A percentile compares a stretch with the other conserved stretches of the same genome.
phyloP scores from a whole-genome alignment of 2,888 invertebrate species.

The Brenthis hecate region DNA sequence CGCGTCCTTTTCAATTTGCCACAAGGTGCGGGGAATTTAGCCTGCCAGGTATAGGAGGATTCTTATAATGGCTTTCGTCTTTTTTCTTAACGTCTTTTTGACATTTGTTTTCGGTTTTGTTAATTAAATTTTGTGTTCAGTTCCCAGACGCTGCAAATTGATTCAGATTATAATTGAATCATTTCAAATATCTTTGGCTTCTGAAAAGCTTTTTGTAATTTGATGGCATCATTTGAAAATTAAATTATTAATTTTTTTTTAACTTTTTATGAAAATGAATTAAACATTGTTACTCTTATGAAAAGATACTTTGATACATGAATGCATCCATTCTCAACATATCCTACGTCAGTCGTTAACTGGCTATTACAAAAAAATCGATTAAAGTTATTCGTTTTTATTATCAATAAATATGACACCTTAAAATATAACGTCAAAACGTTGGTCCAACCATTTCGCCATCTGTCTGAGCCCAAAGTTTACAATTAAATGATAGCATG shows the following conservation, averaged over 20 bases:
- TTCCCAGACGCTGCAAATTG: constrained; percentile 68
- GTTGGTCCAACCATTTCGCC: constrained; percentile 27
- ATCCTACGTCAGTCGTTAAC: background rate
- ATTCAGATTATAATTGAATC: constrained; percentile 51
- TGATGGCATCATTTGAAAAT: background rate
- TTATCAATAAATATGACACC: constrained; percentile 14
- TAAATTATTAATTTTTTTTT: background rate
- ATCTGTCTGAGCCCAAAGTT: constrained; percentile 34
- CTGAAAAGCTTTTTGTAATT: constrained; percentile 15
- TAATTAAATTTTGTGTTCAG: constrained; percentile 70
- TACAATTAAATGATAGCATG: constrained; percentile 31
- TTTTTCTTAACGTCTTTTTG: constrained; percentile 65
- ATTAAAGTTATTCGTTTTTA: constrained; percentile 13
- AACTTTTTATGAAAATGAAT: background rate
- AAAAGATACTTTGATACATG: background rate
- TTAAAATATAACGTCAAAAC: constrained; percentile 3
- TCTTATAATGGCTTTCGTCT: constrained; percentile 45
- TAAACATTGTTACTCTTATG: background rate
- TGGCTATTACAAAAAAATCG: constrained; percentile 9
- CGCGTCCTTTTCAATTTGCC: constrained; percentile 81
- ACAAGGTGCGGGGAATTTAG: constrained; percentile 64
- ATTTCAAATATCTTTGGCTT: constrained; percentile 18
- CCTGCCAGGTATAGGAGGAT: constrained; percentile 45
- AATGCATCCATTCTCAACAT: background rate
- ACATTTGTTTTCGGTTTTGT: constrained; percentile 66